Conservation (phyloP, 1,140 invertebrate genomes). For the Zaprionus ghesquierei region DNA sequence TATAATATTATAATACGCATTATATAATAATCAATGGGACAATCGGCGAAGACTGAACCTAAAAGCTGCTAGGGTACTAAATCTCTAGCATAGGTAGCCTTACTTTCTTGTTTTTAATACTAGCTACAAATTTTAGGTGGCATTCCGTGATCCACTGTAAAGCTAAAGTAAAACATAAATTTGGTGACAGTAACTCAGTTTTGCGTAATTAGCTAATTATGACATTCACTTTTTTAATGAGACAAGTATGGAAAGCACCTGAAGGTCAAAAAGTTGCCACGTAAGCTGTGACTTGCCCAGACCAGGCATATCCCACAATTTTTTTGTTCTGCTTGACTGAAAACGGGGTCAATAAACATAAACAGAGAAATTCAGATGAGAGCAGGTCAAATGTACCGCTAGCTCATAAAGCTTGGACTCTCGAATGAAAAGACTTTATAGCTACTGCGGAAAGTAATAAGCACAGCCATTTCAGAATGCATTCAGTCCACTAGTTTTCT, state of each 20-base stretch:
- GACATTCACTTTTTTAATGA: neutral
- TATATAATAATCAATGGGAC: too few relatives aligned
- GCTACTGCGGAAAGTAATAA: neutral
- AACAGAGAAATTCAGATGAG: slow-evolving; percentile 24
- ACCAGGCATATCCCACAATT: slow-evolving; percentile 1
- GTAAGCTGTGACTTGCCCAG: neutral
- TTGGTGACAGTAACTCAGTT: slow-evolving; percentile 10
- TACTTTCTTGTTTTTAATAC: too few relatives aligned
- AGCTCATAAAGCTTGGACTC: slow-evolving; percentile 33
- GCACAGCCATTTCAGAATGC: neutral
- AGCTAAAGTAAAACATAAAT: neutral
- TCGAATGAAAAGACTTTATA: neutral
- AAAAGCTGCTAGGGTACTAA: too few relatives aligned
- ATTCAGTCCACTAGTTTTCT: neutral
- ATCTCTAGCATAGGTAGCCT: too few relatives aligned
- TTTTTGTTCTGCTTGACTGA: neutral
- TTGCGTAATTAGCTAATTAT: slow-evolving; percentile 7
- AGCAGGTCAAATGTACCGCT: slow-evolving; percentile 22
- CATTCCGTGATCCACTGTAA: neutral
- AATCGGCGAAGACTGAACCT: too few relatives aligned
- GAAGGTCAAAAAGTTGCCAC: slow-evolving; percentile 27
- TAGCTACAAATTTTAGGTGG: neutral
- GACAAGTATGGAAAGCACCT: slow-evolving; percentile 13
- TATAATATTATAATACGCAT: too few relatives aligned
- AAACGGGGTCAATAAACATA: slow-evolving; percentile 38